Conservation (phyloP, 2,888 invertebrate genomes). For the Fragum sueziense region DNA sequence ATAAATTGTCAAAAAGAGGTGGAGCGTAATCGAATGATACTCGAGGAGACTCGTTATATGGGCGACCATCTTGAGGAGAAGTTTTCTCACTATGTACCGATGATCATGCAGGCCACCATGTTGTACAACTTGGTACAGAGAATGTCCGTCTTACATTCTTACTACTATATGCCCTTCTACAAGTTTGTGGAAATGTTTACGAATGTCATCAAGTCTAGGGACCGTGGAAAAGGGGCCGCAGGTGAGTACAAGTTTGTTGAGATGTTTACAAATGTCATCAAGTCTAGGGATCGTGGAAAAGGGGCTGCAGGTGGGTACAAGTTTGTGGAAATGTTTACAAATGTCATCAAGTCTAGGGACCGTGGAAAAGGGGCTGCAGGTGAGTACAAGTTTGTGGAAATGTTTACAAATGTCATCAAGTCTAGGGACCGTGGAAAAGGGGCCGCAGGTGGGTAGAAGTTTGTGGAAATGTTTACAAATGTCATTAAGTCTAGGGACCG, state of each 20-base stretch:
- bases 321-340: conserved; percentile 73
- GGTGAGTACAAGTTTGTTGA: conserved; percentile 59
- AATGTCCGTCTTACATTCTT: conserved; percentile 74
- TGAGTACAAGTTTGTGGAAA: too few relatives aligned
- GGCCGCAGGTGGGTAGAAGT: too few relatives aligned
- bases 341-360: conserved; percentile 72
- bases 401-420: too few relatives aligned
- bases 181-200: conserved; percentile 76
- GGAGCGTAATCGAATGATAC: conserved; percentile 73
- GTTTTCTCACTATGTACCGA: conserved; percentile 76
- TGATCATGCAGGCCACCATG: conserved; percentile 78
- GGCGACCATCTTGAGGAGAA: conserved; percentile 79
- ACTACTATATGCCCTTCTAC: conserved; percentile 78
- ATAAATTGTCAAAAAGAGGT: conserved; percentile 76
- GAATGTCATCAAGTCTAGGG: conserved; percentile 69
- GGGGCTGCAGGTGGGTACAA: too few relatives aligned
- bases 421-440: too few relatives aligned
- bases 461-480: too few relatives aligned
- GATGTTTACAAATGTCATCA: too few relatives aligned
- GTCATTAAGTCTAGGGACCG: too few relatives aligned
- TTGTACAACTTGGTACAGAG: conserved; percentile 76
- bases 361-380: conserved; percentile 78
- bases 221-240: conserved; percentile 78
- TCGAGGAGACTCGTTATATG: conserved; percentile 79
- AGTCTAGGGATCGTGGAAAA: conserved; percentile 71